Evolutionary conservation across 2,797 vertebrate genomes (phyloP), one percentile per base, ranked within the genome.

Genomic region (Typhlichthys eigenmanni): DNA sequence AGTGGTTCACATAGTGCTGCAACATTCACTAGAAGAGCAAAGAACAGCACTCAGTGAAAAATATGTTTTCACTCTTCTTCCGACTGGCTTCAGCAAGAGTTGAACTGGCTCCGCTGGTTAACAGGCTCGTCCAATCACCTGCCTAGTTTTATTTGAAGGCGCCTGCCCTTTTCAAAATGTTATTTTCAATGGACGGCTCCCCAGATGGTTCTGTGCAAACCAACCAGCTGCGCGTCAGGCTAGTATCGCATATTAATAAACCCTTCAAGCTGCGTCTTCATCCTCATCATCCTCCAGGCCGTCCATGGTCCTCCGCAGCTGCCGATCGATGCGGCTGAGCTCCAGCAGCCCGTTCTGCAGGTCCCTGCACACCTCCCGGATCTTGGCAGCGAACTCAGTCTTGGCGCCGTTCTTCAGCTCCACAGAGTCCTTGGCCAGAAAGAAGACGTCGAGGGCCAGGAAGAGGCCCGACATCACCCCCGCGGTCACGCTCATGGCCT

Each of bases 381-480:
- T 93, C 71, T 93, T 92, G 0, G 50, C 61, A 0, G 92, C 92
- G 0, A 94, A 92, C 29, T 93, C 91, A 0, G 92, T 92, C 84
- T 91, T 92, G 47, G 92, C 91, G 0, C 92, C 93, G 3, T 87
- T 87, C 58, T 73, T 88, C 16, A 94, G 86, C 62, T 93, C 92
- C 47, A 85, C 69, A 0, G 91, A 92, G 68, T 94, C 92, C 66
- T 93, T 93, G 0, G 91, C 90, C 47, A 94, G 80, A 80, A 93
- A 94, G 43, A 93, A 91, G 52, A 93, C 70, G 3, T 94, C 93
- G 0, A 94, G 87, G 0, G 88, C 91, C 38, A 94, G 85, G 76
- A 93, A 93, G 69, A 93, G 88, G 0, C 86, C 89, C 0, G 93
- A 91, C 88, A 94, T 91, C 0, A 94, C 85, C 0, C 90, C 91